Evolutionary conservation across 2,113 vertebrate species (phyloP).

Genomic region (Alethe castanea): DNA sequence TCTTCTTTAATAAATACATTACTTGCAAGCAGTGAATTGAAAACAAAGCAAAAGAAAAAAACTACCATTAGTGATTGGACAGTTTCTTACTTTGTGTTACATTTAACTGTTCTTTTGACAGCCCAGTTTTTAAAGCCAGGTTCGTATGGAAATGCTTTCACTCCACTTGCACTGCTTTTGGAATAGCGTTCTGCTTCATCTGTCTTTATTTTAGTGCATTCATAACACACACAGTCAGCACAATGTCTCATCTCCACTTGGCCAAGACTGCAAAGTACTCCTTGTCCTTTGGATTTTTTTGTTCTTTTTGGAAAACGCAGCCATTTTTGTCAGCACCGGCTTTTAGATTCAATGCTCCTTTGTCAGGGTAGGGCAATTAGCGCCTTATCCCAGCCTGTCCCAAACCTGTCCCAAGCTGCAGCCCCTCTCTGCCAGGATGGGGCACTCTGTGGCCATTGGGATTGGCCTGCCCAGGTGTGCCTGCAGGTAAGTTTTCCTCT

Average conservation of each 20-base stretch:
- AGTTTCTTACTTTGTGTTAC: conserved; percentile 99
- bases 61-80: conserved; percentile 88
- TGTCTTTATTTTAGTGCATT: conserved; percentile 93
- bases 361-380: not conserved
- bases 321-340: conserved; percentile 68
- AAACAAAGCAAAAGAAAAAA: conserved; percentile 76
- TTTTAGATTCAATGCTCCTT: not conserved
- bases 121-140: conserved; percentile 99
- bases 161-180: conserved; percentile 99
- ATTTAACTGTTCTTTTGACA: conserved; percentile 99
- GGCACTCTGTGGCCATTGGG: not conserved
- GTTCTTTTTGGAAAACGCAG: conserved; percentile 23
- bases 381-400: not conserved
- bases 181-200: conserved; percentile 98
- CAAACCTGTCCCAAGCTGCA: not conserved
- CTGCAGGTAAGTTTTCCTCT: conserved; percentile 42
- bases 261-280: conserved; percentile 25
- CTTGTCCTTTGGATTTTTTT: conserved; percentile 15
- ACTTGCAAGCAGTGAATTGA: conserved; percentile 86
- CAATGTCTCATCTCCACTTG: conserved; percentile 86
- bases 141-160: conserved; percentile 99
- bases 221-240: conserved; percentile 87
- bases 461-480: not conserved
- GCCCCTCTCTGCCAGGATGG: not conserved
- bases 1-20: conserved; percentile 82